Conservation (phyloP, 2,888 invertebrate genomes). For the Agrochola litura region DNA sequence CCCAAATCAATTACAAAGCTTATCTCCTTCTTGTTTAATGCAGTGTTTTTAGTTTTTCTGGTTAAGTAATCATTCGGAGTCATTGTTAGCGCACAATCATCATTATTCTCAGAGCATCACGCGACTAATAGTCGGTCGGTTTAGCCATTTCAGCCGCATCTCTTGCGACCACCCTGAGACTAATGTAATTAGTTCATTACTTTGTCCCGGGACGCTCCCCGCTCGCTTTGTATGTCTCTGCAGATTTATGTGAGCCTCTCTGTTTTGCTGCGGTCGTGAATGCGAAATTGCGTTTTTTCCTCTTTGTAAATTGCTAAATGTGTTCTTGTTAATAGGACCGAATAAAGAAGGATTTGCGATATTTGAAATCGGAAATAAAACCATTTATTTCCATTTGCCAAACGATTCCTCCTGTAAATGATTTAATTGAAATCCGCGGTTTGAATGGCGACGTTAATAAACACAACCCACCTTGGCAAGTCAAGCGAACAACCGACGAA, state of each 20-base stretch:
- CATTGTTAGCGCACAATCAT: slow-evolving; percentile 73
- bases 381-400: slow-evolving; percentile 47
- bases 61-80: slow-evolving; percentile 65
- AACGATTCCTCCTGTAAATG: slow-evolving; percentile 41
- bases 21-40: slow-evolving; percentile 14
- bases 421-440: slow-evolving; percentile 59
- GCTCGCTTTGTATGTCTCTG: slow-evolving; percentile 79
- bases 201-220: slow-evolving; percentile 80
- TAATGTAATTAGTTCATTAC: slow-evolving; percentile 90
- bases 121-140: slow-evolving; percentile 77
- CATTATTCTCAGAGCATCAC: slow-evolving; percentile 75
- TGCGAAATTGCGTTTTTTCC: slow-evolving; percentile 78
- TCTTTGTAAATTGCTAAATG: slow-evolving; percentile 74
- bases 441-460: slow-evolving; percentile 57
- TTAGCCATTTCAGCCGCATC: slow-evolving; percentile 81
- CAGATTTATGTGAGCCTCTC: slow-evolving; percentile 83
- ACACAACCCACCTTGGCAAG: slow-evolving; percentile 68
- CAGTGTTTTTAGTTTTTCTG: slow-evolving; percentile 40
- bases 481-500: slow-evolving; percentile 68
- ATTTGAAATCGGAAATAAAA: slow-evolving; percentile 65
- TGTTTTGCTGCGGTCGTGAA: slow-evolving; percentile 80
- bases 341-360: slow-evolving; percentile 70
- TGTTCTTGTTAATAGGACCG: slow-evolving; percentile 71
- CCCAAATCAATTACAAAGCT: slow-evolving; percentile 20
- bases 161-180: slow-evolving; percentile 77